These are phyloP conservation scores for Heliconius aoede DNA, from an alignment of 2,888 invertebrate genomes.

Conservation along the genomic window DNA sequence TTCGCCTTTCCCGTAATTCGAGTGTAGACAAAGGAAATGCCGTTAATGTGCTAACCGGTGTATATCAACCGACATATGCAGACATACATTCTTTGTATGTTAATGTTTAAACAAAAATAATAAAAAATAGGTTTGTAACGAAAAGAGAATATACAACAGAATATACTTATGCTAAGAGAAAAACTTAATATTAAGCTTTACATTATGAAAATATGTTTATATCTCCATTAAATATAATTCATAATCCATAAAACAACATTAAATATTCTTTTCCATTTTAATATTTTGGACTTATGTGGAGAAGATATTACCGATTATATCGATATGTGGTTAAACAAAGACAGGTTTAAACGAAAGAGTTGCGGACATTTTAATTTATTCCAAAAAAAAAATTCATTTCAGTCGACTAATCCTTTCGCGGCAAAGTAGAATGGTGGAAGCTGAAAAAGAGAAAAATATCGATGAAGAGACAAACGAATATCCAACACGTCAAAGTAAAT, in stretches of 20 bases:
- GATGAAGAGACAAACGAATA: constrained; percentile 71
- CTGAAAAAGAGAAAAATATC: constrained; percentile 46
- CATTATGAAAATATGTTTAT: not conserved
- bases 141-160: no score
- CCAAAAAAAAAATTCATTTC: constrained; percentile 36
- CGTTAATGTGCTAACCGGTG: constrained; percentile 75
- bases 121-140: no score
- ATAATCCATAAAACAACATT: not conserved
- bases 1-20: constrained; percentile 79
- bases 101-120: constrained; percentile 39
- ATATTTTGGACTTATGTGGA: not conserved
- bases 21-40: constrained; percentile 79
- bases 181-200: no score
- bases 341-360: not conserved
- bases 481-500: constrained; percentile 80
- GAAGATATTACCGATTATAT: no score
- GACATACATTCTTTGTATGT: constrained; percentile 46
- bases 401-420: constrained; percentile 46
- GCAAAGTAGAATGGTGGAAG: constrained; percentile 45
- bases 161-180: no score
- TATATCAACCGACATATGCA: constrained; percentile 67
- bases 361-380: constrained; percentile 23
- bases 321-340: no score
- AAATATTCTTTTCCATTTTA: not conserved
- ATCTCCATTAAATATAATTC: not conserved